A percentile compares a stretch with the other conserved stretches of the same genome.
phyloP scores from a whole-genome alignment of 2,113 vertebrate species.

The Atlantisia rogersi region DNA sequence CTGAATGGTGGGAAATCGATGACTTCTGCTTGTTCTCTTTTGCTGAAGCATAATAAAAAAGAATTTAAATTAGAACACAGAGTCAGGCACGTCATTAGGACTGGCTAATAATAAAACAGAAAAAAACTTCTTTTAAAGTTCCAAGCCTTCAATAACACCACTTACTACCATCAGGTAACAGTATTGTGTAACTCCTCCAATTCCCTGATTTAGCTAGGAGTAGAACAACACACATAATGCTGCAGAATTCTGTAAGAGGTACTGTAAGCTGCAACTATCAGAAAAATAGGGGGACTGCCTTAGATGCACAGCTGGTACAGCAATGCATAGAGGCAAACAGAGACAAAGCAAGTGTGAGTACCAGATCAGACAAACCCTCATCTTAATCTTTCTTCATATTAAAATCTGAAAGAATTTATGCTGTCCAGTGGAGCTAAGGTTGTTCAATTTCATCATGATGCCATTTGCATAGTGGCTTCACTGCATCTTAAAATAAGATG shows the following conservation, averaged over 20 bases:
- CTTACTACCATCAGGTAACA: not conserved
- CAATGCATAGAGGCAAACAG: not conserved
- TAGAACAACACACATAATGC: not conserved
- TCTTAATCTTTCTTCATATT: not conserved
- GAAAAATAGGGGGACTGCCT: not conserved
- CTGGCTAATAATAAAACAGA: not conserved
- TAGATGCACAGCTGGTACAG: not conserved
- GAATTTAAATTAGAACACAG: not conserved
- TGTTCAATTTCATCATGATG: not conserved
- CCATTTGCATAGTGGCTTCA: not conserved
- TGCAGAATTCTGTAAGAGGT: fast-evolving
- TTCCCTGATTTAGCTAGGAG: not conserved
- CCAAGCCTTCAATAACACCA: not conserved
- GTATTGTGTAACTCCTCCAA: not conserved
- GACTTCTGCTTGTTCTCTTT: not conserved
- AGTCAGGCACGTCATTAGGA: not conserved
- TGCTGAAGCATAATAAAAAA: not conserved
- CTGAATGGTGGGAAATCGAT: not conserved
- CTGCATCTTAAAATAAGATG: not conserved
- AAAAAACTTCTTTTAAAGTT: not conserved
- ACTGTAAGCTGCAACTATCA: not conserved
- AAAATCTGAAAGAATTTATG: not conserved
- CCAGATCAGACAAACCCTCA: not conserved
- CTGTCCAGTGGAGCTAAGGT: not conserved
- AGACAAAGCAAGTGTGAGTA: not conserved